A percentile compares a stretch with the other conserved stretches of the same genome.
Evolutionary conservation across 1,140 invertebrate genomes (phyloP).

Genomic region (Spodoptera litura): DNA sequence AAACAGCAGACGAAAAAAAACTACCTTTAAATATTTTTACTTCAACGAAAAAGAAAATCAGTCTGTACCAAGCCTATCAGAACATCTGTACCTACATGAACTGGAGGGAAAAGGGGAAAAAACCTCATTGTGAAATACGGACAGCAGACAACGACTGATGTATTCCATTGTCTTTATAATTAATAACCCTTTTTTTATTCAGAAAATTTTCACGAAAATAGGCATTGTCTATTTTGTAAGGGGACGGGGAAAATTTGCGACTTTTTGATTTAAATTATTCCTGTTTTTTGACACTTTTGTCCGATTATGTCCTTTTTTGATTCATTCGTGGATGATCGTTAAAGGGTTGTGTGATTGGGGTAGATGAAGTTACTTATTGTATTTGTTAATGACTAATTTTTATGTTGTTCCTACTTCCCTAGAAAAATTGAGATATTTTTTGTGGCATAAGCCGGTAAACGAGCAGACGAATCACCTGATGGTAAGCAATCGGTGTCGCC

Average conservation of each 20-base stretch:
- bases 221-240: not conserved
- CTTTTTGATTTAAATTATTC: not conserved
- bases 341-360: too few relatives aligned
- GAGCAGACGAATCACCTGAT: too few relatives aligned
- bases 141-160: slow-evolving; percentile 36
- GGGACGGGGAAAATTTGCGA: not conserved
- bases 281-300: too few relatives aligned
- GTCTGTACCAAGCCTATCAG: not conserved
- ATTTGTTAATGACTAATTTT: too few relatives aligned
- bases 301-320: too few relatives aligned
- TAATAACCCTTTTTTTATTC: slow-evolving; percentile 40
- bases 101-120: slow-evolving; percentile 15
- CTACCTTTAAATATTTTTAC: not conserved
- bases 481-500: too few relatives aligned
- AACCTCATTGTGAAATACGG: slow-evolving; percentile 28
- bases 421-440: too few relatives aligned
- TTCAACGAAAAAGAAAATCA: not conserved
- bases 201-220: slow-evolving; percentile 3
- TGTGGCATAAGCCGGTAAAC: too few relatives aligned
- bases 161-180: slow-evolving; percentile 51
- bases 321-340: too few relatives aligned
- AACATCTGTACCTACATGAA: slow-evolving; percentile 17
- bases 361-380: too few relatives aligned
- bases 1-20: too few relatives aligned
- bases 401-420: too few relatives aligned